Conservation (phyloP, 2,113 vertebrate genomes). For the Pterocles gutturalis region DNA sequence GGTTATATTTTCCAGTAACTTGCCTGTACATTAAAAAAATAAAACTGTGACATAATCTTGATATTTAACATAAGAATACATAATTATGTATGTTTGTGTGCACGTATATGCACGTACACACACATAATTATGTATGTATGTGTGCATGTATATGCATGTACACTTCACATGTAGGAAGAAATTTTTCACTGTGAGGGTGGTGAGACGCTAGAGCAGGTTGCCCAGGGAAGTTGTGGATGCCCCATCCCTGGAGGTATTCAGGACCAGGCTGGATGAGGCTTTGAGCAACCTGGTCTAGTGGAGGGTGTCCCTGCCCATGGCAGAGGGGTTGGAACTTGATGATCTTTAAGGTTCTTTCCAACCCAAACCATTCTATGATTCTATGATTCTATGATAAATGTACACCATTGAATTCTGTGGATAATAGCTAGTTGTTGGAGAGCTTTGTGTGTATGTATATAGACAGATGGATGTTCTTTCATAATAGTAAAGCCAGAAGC, state of each 20-base stretch:
- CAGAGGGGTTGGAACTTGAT: too few species aligned
- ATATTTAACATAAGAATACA: neutral
- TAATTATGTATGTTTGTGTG: neutral
- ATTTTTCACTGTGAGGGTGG: too few species aligned
- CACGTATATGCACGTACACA: neutral
- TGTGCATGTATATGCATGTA: neutral
- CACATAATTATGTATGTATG: neutral
- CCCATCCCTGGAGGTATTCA: too few species aligned
- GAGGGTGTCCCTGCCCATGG: too few species aligned
- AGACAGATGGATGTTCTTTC: neutral
- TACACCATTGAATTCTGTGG: neutral
- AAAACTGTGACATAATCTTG: neutral
- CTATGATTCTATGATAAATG: neutral
- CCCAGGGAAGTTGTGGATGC: too few species aligned
- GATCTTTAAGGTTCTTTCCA: too few species aligned
- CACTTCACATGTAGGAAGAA: too few species aligned
- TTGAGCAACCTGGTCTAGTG: too few species aligned
- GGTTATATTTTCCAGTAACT: neutral
- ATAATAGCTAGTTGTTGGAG: neutral
- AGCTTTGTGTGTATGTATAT: neutral
- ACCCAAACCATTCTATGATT: too few species aligned
- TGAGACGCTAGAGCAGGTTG: too few species aligned
- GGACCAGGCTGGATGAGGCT: too few species aligned
- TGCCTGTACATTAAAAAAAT: neutral
- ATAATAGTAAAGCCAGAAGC: neutral